Evolutionary conservation across 1,140 invertebrate species (phyloP).

Genomic region (Drosophila erecta): DNA sequence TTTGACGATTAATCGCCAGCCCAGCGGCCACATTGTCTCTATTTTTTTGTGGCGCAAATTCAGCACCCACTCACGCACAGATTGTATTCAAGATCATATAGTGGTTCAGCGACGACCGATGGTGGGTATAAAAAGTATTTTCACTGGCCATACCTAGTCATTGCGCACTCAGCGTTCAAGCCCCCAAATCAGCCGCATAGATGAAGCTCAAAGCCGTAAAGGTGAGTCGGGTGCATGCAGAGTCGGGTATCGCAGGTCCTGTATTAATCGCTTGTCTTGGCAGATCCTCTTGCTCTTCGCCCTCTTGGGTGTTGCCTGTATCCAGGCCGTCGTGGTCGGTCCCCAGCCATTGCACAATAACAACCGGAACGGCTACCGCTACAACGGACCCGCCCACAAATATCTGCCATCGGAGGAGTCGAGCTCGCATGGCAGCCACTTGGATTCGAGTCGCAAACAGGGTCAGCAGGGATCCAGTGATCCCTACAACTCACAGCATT

Average conservation of each 20-base stretch:
- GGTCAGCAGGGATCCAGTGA: conserved; percentile 26
- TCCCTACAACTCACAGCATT: conserved; percentile 48
- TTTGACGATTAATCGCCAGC: background rate
- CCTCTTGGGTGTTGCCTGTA: conserved; percentile 8
- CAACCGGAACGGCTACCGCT: conserved; percentile 61
- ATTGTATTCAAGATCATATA: conserved; percentile 45
- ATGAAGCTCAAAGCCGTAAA: conserved; percentile 24
- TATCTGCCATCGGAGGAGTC: conserved; percentile 56
- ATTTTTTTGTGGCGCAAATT: conserved; percentile 12
- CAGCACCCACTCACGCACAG: conserved; percentile 33
- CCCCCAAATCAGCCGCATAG: background rate
- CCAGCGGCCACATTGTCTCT: background rate
- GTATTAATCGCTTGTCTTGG: background rate
- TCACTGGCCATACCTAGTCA: conserved; percentile 14
- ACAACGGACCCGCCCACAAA: conserved; percentile 68
- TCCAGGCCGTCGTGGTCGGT: conserved; percentile 42
- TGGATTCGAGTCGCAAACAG: conserved; percentile 19
- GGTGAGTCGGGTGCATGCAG: background rate
- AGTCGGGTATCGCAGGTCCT: too few species aligned
- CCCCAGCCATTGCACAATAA: conserved; percentile 26
- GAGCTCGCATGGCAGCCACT: conserved; percentile 10
- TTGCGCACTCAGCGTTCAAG: conserved; percentile 35
- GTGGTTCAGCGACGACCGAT: conserved; percentile 8
- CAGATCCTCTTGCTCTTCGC: conserved; percentile 11
- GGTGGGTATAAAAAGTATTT: conserved; percentile 41